phyloP scores from a whole-genome alignment of 92 coral and sea anemone genomes.

The Galaxea fascicularis region DNA sequence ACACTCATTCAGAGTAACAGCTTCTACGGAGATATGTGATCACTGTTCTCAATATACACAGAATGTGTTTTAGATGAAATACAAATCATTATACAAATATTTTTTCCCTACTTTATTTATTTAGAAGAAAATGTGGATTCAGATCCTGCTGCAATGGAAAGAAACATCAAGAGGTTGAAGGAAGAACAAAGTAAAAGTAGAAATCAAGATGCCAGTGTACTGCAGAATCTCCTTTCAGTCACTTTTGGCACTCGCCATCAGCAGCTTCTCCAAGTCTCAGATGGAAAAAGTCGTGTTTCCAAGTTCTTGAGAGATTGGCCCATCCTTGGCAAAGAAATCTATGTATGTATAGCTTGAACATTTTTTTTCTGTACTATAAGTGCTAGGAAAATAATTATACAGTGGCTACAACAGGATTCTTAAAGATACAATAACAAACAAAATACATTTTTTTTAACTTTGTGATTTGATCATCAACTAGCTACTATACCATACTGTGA shows the following conservation, averaged over 20 bases:
- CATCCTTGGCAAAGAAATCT: conserved; percentile 29
- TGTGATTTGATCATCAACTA: too few relatives aligned
- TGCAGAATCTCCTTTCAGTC: conserved; percentile 30
- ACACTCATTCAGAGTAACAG: too few relatives aligned
- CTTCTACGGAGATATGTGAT: too few relatives aligned
- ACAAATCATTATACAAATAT: too few relatives aligned
- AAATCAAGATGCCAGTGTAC: conserved; percentile 13
- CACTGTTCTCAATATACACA: too few relatives aligned
- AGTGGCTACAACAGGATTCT: conserved; percentile 6
- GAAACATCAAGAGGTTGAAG: conserved; percentile 37
- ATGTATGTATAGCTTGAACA: neutral
- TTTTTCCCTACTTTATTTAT: neutral
- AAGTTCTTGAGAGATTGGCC: conserved; percentile 28
- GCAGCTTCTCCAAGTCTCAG: conserved; percentile 13
- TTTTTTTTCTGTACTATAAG: too few relatives aligned
- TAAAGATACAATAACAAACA: too few relatives aligned
- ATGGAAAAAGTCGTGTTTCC: conserved; percentile 36
- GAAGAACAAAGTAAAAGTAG: conserved; percentile 34
- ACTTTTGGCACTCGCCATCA: conserved; percentile 29
- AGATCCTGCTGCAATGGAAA: conserved; percentile 33
- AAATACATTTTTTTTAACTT: too few relatives aligned
- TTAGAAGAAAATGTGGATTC: conserved; percentile 4
- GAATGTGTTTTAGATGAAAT: too few relatives aligned
- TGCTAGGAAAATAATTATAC: conserved; percentile 28
- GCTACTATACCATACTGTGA: too few relatives aligned